Base-by-base conservation (phyloP, 2,888 invertebrate genomes). In the Hemaris fuciformis region DNA sequence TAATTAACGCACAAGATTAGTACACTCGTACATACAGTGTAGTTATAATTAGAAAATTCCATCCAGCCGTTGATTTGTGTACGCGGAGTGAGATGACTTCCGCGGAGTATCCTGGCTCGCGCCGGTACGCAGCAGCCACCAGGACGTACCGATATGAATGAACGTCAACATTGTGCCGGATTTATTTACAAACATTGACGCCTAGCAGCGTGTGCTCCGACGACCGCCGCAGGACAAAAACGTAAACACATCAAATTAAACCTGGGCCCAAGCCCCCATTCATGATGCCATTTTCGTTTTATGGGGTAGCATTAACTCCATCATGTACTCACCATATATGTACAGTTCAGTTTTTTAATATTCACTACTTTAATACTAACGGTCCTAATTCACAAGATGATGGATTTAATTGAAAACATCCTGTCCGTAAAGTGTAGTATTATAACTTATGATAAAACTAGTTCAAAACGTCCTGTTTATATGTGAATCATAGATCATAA, bases 171-270 rank as follows among this genome's bases (percentile, higher is more conserved):
- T 71, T 74, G 77, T 76, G 74, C 75, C 72, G 71, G 76, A 81
- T 81, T 83, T 91, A 89, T 91, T 91, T 91, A 91, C 91, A 88
- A 91, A 91, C 91, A 91, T 78, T 74, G 77, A 79, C 83, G 87
- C 84, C 81, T 83, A 79, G 82, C 78, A 79, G 82, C 78, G 77
- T 60, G 66, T 64, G 72, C 75, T 80, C 79, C 83, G 77, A 77
- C 83, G 77, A 75, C 74, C 80, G 83, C 80, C 81, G 77, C 80
- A 73, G 73, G 67, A 76, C 75, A 74, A 71, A 66, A 70, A 70
- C 71, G 63, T 75, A 74, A 79, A 79, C 79, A 84, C 81, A 84
- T 79, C 80, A 76, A 85, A 84, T 85, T 87, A 86, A 86, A 85
- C 78, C 81, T 77, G 79, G 76, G 66, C 76, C 66, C 68, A 65